Evolutionary conservation across 2,113 vertebrate genomes (phyloP).

Genomic region (Periophthalmodon schlosseri): DNA sequence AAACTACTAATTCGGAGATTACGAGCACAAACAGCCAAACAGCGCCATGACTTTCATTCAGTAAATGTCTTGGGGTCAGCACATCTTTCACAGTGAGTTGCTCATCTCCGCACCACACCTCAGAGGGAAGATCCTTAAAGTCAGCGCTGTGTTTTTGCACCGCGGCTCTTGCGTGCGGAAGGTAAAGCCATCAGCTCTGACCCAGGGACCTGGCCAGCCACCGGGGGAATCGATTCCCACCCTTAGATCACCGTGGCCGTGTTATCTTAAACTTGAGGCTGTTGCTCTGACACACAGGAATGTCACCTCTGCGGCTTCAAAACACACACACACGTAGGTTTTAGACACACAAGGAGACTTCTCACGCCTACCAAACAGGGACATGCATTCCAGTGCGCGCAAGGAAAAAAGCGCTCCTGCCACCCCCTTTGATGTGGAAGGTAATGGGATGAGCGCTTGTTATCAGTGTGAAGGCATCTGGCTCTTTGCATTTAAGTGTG

Average conservation of each 20-base stretch:
- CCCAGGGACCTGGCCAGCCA: constrained; percentile 59
- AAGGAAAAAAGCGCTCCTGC: constrained; percentile 26
- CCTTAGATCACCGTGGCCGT: constrained; percentile 74
- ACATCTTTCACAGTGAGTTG: not conserved
- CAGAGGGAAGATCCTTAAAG: constrained; percentile 31
- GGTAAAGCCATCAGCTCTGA: constrained; percentile 75
- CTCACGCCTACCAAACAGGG: constrained; percentile 61
- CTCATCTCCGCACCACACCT: constrained; percentile 16
- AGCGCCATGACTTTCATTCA: not conserved
- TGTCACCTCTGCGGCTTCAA: constrained; percentile 69
- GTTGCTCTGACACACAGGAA: constrained; percentile 73
- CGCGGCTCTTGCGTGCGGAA: constrained; percentile 57
- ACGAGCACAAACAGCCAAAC: too few relatives aligned
- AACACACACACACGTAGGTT: constrained; percentile 54
- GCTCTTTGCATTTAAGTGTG: constrained; percentile 59
- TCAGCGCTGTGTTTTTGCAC: constrained; percentile 47
- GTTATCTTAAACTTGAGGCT: constrained; percentile 81
- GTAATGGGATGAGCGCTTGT: constrained; percentile 63
- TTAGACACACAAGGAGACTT: constrained; percentile 59
- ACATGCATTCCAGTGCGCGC: constrained; percentile 59
- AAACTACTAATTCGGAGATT: too few relatives aligned
- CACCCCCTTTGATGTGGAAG: constrained; percentile 59
- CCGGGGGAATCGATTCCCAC: constrained; percentile 75
- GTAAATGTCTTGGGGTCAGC: not conserved
- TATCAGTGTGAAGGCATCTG: constrained; percentile 71